Percentiles rank a stretch among this genome's conserved stretches.
phyloP scores from a whole-genome alignment of 2,113 vertebrate species.

The Macquaria ambigua region DNA sequence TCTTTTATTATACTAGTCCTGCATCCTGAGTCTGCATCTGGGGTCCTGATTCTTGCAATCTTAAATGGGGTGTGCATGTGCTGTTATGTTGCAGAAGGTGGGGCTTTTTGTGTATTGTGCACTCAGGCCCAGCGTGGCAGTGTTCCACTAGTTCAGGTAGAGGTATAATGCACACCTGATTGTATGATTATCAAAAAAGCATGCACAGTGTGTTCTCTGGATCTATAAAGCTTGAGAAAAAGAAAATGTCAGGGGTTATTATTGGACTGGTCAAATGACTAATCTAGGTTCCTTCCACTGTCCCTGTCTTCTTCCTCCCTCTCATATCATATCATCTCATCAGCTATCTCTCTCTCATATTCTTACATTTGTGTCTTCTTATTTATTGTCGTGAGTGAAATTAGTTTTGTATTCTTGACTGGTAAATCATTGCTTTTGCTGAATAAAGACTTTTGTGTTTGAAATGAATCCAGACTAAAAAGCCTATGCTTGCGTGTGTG shows the following conservation, averaged over 20 bases:
- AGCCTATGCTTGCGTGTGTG: not conserved
- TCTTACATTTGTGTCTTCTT: constrained; percentile 21
- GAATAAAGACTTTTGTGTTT: constrained; percentile 29
- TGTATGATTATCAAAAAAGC: constrained; percentile 21
- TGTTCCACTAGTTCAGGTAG: not conserved
- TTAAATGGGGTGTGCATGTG: not conserved
- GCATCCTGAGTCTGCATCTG: constrained; percentile 2
- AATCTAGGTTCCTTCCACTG: constrained; percentile 20
- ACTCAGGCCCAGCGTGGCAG: not conserved
- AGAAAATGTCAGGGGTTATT: constrained; percentile 39
- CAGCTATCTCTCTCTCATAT: constrained; percentile 3
- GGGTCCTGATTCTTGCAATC: not conserved
- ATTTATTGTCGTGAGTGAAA: constrained; percentile 17
- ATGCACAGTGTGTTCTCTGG: not conserved
- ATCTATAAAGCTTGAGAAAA: constrained; percentile 23
- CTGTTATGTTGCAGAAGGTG: not conserved
- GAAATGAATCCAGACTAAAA: constrained; percentile 45
- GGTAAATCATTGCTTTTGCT: constrained; percentile 35
- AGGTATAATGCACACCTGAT: constrained; percentile 10
- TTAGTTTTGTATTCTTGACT: constrained; percentile 40
- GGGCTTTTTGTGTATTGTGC: constrained; percentile 18
- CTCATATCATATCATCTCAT: constrained; percentile 16
- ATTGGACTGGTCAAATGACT: constrained; percentile 14
- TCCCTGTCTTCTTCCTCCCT: not conserved
- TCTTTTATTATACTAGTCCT: not conserved